Conservation (phyloP, 2,113 vertebrate genomes). For the Macrotis lagotis region DNA sequence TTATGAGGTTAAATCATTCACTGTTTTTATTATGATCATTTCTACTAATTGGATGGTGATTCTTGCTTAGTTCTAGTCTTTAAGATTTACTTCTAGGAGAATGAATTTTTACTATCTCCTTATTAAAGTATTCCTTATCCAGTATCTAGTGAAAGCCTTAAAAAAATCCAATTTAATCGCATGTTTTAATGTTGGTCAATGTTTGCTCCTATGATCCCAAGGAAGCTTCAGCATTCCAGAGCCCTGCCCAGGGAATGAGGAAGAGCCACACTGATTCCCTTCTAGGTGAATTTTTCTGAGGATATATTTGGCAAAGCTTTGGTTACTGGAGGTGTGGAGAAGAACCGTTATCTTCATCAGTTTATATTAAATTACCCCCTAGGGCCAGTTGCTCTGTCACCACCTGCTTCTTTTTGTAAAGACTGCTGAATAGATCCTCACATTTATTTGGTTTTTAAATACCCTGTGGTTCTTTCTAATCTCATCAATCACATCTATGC, state of each 20-base stretch:
- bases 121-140: conserved; percentile 21
- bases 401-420: conserved; percentile 33
- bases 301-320: not conserved
- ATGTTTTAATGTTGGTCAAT: not conserved
- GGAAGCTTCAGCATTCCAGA: not conserved
- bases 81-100: conserved; percentile 9
- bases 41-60: not conserved
- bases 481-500: conserved; percentile 27
- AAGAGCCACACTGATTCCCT: conserved; percentile 3
- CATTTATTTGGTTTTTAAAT: conserved; percentile 47
- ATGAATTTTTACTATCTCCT: conserved; percentile 42
- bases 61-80: conserved; percentile 40
- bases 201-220: not conserved
- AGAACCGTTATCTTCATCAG: not conserved
- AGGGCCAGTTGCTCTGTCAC: conserved; percentile 33
- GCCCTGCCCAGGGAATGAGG: not conserved
- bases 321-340: conserved; percentile 9
- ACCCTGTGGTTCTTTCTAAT: not conserved
- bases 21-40: conserved; percentile 62
- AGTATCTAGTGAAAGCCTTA: not conserved
- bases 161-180: not conserved
- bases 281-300: not conserved
- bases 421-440: not conserved
- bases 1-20: conserved; percentile 55
- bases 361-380: conserved; percentile 7